Percentiles rank a stretch among this genome's conserved stretches.
Conservation (phyloP, 2,888 invertebrate genomes). For the Ariolimax columbianus region DNA sequence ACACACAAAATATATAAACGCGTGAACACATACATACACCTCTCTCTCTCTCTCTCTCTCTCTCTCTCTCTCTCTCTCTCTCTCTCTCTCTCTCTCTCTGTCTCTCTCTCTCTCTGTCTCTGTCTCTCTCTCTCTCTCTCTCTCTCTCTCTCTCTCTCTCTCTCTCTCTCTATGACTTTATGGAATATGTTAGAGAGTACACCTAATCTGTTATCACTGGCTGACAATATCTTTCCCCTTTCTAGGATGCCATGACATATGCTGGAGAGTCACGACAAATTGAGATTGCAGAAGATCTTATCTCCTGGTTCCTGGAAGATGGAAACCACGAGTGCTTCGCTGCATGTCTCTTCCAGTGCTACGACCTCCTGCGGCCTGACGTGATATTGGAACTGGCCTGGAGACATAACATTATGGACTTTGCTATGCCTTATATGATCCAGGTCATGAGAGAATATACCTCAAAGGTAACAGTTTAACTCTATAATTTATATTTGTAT, state of each 20-base stretch:
- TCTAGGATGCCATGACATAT: slow-evolving; percentile 98
- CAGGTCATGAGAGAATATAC: slow-evolving; percentile 88
- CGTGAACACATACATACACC: no score
- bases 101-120: no score
- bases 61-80: no score
- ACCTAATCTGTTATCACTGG: no score
- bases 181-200: no score
- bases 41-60: no score
- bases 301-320: slow-evolving; percentile 98
- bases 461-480: slow-evolving; percentile 79
- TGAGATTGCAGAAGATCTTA: slow-evolving; percentile 97
- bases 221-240: slow-evolving; percentile 47
- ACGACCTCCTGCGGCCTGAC: slow-evolving; percentile 98
- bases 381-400: slow-evolving; percentile 98
- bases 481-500: no score
- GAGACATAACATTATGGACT: slow-evolving; percentile 99
- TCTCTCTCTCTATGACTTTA: background rate
- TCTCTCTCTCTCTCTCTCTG: no score
- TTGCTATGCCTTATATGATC: slow-evolving; percentile 99
- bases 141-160: no score
- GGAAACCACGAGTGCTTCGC: slow-evolving; percentile 98
- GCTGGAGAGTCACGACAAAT: slow-evolving; percentile 97
- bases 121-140: no score
- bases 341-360: slow-evolving; percentile 98
- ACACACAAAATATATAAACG: no score